Conservation (phyloP, 2,113 vertebrate genomes). For the Vimba vimba region DNA sequence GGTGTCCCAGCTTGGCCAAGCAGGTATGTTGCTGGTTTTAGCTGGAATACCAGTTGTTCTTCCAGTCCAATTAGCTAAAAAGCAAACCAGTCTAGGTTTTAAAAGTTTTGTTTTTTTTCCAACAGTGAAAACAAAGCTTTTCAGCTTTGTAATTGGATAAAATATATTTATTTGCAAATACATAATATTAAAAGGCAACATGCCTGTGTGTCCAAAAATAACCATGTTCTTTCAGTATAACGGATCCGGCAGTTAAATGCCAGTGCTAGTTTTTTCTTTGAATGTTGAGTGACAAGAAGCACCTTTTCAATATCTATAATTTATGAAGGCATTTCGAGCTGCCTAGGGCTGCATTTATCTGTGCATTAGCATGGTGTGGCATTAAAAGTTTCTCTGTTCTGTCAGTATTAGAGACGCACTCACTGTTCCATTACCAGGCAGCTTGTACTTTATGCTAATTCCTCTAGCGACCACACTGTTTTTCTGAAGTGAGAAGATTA, state of each 20-base stretch:
- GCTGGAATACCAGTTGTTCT: neutral
- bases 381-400: conserved; percentile 73
- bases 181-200: neutral
- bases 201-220: conserved; percentile 26
- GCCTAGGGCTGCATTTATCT: conserved; percentile 52
- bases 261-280: conserved; percentile 42
- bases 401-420: conserved; percentile 76
- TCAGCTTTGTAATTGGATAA: neutral
- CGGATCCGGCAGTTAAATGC: conserved; percentile 13
- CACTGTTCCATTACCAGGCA: conserved; percentile 77
- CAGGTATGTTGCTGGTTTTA: neutral
- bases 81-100: neutral
- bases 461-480: conserved; percentile 72
- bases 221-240: conserved; percentile 20
- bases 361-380: conserved; percentile 63
- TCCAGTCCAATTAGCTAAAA: neutral
- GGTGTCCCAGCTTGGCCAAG: neutral
- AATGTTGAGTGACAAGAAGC: conserved; percentile 36
- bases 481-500: conserved; percentile 77
- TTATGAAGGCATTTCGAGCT: conserved; percentile 41
- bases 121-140: neutral
- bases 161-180: neutral
- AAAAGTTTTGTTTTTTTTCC: neutral
- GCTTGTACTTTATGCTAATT: conserved; percentile 75
- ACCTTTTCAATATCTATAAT: conserved; percentile 60